Evolutionary conservation across 2,113 vertebrate genomes (phyloP), one percentile per base, ranked within the genome.

Genomic region (Takifugu flavidus): DNA sequence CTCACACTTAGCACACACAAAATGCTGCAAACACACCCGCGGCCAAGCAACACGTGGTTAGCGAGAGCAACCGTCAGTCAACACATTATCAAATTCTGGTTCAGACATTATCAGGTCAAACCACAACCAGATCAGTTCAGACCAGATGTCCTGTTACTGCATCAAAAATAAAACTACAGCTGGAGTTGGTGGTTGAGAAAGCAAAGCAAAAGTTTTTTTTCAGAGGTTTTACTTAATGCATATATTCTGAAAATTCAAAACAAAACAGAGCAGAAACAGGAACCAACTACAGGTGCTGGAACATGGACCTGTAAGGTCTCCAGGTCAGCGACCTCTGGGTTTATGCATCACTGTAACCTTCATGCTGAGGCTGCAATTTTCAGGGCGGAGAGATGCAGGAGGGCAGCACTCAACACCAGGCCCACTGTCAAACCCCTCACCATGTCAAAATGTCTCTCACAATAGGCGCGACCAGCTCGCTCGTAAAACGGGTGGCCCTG

Each of bases 1-100:
- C 87, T 99, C 97, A 93, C 97, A 99, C 88, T 98, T 99, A 60
- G 94, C 95, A 88, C 97, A 99, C 78, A 99, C 96, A 92, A 99
- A 99, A 94, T 99, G 97, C 97, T 99, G 87, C 52, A 85, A 91
- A 91, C 77, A 91, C 85, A 92, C 69, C 74, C 68, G 77, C 14
- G n/a, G 56, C 70, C 78, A 72, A 65, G 80, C 77, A 75, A 14
- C 65, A 75, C 59, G 31, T 31, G 26, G 64, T 89, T 83, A 90
- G 72, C 15, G 58, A 65, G 63, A 58, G 25, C 20, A 25, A n/a
- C 47, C 27, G 42, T 51, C 71, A 60, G 66, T 75, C 71, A 78
- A 46, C 56, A 39, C 49, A 59, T 45, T 42, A 75, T 56, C 64
- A 73, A 44, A 62, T 29, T 52, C 28, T 55, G 52, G 27, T 43